Base-by-base conservation (phyloP, 2,113 vertebrate genomes). In the Ia io region DNA sequence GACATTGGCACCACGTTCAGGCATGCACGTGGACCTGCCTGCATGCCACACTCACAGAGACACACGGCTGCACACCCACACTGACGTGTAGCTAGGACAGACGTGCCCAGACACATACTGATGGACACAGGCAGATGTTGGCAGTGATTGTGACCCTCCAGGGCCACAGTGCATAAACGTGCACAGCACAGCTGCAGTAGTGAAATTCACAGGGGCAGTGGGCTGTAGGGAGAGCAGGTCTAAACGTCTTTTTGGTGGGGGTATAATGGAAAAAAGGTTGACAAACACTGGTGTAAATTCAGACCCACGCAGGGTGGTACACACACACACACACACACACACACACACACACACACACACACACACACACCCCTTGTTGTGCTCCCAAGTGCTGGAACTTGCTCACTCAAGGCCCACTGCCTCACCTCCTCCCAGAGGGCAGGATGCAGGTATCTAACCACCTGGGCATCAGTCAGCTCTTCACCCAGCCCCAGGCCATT, bases 181-280 rank as follows among this genome's bases (percentile, higher is more conserved):
- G 37, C 12, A 23, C 0, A 1, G n/a, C 9, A 6, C 0, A 28
- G 63, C 35, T 49, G 0, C 5, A 25, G 74, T 32, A n/a, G 12
- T 35, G 30, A 9, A n/a, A 42, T 61, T 16, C n/a, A 10, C 0
- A 40, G n/a, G 28, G 69, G 28, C 22, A 1, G 9, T 32, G 10
- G 3, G 40, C 6, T 1, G 2, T 40, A 37, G 74, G 79, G 51
- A 80, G 83, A 84, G 30, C 9, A 14, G 0, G 51, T 40, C 73
- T 69, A 37, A 47, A 69, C 23, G 8, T 28, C 20, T 88, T 35
- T 37, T 32, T 78, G 63, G 76, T 17, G 22, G 37, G 37, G 12
- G 23, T 51, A 2, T 37, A 28, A 63, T 53, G 35, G 42, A 35
- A 37, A 84, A 63, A 53, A 42, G 16, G 25, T 3, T 1, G 44